Evolutionary conservation across 2,797 vertebrate species (phyloP).

Genomic region (Ptychobarbus kaznakovi): DNA sequence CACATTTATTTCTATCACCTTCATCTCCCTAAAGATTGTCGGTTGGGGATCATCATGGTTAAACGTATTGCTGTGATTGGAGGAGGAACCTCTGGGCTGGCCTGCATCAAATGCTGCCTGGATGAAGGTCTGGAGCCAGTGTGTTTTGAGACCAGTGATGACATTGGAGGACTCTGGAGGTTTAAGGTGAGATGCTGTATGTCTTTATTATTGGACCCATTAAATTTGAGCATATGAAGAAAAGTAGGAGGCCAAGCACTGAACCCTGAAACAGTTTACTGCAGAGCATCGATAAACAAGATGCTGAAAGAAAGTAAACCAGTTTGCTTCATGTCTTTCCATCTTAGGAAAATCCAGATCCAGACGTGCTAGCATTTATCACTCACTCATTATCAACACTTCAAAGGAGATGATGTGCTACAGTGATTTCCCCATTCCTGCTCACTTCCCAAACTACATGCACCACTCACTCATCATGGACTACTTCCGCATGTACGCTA

Average conservation of each 20-base stretch:
- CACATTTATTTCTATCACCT: no score
- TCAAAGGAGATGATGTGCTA: constrained; percentile 92
- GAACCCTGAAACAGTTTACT: no score
- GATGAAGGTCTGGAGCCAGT: constrained; percentile 86
- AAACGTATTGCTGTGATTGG: constrained; percentile 82
- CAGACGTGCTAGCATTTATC: constrained; percentile 87
- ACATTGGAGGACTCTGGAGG: constrained; percentile 90
- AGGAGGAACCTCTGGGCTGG: constrained; percentile 81
- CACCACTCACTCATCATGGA: constrained; percentile 73
- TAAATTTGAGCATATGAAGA: not conserved
- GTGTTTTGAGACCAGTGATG: constrained; percentile 87
- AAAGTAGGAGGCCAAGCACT: not conserved
- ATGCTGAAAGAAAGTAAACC: not conserved
- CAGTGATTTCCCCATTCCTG: constrained; percentile 88
- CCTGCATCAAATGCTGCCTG: constrained; percentile 84
- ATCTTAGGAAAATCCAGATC: constrained; percentile 84
- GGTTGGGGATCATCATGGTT: constrained; percentile 58
- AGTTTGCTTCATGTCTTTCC: not conserved
- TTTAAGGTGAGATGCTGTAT: constrained; percentile 79
- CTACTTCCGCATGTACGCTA: constrained; percentile 69
- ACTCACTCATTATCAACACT: constrained; percentile 90
- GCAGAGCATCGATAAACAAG: not conserved
- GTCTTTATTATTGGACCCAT: not conserved
- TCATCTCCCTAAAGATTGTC: not conserved
- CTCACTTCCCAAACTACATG: constrained; percentile 88